Base-by-base conservation (phyloP, 1,140 invertebrate genomes). In the Ptiloglossa arizonensis region DNA sequence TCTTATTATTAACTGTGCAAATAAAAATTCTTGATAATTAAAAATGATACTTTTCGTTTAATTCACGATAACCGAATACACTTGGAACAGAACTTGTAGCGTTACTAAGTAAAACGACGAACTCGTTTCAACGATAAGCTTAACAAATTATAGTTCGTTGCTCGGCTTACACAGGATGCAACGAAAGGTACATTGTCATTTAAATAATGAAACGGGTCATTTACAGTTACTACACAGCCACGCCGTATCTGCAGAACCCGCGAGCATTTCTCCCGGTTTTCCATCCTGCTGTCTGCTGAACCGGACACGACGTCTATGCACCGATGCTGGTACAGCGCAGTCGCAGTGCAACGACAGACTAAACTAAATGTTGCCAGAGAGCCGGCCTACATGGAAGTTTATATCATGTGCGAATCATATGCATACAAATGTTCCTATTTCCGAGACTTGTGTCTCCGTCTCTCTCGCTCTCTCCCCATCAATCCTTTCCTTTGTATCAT, bases 171-270 rank as follows among this genome's bases (percentile, higher is more conserved):
- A 19, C 38, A 5, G n/a, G 4, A 38, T 9, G 27, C 13, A 71
- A 44, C 68, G 68, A 57, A 57, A 59, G 56, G 38, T 48, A 38
- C 66, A 56, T 54, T 38, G 22, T 54, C 66, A 54, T 68, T 56
- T 68, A 54, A 68, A 68, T 68, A 68, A 68, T 54, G 50, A 54
- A 56, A 56, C 50, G 66, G n/a, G 22, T 54, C 66, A 38, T 68
- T 68, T 41, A 54, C 66, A 41, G 22, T 0, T 22, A 5, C 24
- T 27, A 4, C 24, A 54, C 19, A 19, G 52, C 22, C 52, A 19
- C 52, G 27, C 22, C 22, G 5, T 68, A 52, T 38, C 66, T 24
- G 35, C 48, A 54, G 50, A 19, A 54, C 11, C 22, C 32, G 11
- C 66, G 8, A 41, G 32, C 66, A n/a, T 15, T 22, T 24, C 32